These are phyloP conservation scores for Lycaena phlaeas DNA, from an alignment of 2,888 invertebrate genomes.

Conservation along the genomic window DNA sequence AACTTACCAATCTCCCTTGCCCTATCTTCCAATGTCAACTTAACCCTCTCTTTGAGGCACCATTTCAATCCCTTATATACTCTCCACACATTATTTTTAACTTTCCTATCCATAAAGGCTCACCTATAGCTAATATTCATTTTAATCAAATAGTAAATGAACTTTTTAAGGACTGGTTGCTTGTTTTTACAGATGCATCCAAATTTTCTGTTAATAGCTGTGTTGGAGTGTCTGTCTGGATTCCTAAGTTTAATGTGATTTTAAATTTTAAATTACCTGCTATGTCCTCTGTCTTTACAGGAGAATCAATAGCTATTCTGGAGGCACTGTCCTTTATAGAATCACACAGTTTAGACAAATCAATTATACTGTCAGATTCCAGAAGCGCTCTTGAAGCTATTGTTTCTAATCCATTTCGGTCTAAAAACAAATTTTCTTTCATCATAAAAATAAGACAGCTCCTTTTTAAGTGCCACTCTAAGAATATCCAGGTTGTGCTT, in stretches of 20 bases:
- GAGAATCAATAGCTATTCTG: not conserved
- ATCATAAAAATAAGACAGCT: not conserved
- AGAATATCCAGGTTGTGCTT: not conserved
- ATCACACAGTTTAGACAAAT: slow-evolving; percentile 8
- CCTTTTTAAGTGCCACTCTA: not conserved
- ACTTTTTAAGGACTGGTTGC: not conserved
- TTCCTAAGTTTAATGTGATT: too few relatives aligned
- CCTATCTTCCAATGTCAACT: not conserved
- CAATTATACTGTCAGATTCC: slow-evolving; percentile 12
- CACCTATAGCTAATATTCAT: not conserved
- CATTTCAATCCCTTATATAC: not conserved
- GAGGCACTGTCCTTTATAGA: slow-evolving; percentile 8
- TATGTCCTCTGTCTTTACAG: not conserved
- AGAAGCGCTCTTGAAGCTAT: slow-evolving; percentile 9
- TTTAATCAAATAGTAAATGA: not conserved
- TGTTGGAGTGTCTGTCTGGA: not conserved
- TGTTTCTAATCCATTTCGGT: not conserved
- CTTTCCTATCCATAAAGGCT: not conserved
- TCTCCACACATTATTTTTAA: not conserved
- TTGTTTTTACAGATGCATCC: not conserved
- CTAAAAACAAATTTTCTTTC: not conserved
- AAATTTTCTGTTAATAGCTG: not conserved
- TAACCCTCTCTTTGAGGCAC: not conserved
- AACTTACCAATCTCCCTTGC: not conserved
- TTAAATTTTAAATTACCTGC: not conserved